A percentile compares a stretch with the other conserved stretches of the same genome.
phyloP scores from a whole-genome alignment of 2,888 invertebrate genomes.

The Lithosia quadra region DNA sequence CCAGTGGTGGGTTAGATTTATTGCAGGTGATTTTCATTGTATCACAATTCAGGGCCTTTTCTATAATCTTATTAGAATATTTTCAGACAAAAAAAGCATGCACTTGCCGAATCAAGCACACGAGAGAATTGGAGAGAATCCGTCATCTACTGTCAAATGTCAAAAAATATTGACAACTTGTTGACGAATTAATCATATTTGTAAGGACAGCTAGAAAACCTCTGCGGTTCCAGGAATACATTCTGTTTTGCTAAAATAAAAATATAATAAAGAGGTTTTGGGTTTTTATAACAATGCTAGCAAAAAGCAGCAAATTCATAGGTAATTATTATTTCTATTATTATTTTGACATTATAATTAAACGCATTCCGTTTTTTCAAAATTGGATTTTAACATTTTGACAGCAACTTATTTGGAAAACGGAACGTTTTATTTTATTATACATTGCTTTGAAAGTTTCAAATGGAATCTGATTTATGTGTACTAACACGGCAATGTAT shows the following conservation, averaged over 20 bases:
- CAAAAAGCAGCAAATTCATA: too few species aligned
- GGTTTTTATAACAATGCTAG: too few species aligned
- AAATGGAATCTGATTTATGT: constrained; percentile 1
- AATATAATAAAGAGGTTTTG: not conserved
- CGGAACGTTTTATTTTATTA: constrained; percentile 29
- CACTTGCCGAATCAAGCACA: constrained; percentile 50
- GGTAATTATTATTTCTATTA: too few species aligned
- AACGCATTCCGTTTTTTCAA: too few species aligned
- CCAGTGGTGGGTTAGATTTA: constrained; percentile 83
- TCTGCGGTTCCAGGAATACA: not conserved
- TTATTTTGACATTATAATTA: too few species aligned
- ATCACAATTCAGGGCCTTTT: constrained; percentile 28
- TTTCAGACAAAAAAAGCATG: constrained; percentile 35
- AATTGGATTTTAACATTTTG: not conserved
- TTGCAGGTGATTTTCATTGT: constrained; percentile 80
- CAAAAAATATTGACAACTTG: constrained; percentile 6
- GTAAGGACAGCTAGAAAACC: not conserved
- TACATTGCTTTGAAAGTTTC: constrained; percentile 38
- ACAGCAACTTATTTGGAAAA: not conserved
- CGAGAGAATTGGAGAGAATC: constrained; percentile 33
- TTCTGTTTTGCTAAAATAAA: not conserved
- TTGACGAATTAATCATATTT: not conserved
- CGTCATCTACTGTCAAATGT: constrained; percentile 27
- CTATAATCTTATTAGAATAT: constrained; percentile 36
- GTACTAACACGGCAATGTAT: constrained; percentile 33